Evolutionary conservation across 2,888 invertebrate species (phyloP).

Genomic region (Brenthis daphne): DNA sequence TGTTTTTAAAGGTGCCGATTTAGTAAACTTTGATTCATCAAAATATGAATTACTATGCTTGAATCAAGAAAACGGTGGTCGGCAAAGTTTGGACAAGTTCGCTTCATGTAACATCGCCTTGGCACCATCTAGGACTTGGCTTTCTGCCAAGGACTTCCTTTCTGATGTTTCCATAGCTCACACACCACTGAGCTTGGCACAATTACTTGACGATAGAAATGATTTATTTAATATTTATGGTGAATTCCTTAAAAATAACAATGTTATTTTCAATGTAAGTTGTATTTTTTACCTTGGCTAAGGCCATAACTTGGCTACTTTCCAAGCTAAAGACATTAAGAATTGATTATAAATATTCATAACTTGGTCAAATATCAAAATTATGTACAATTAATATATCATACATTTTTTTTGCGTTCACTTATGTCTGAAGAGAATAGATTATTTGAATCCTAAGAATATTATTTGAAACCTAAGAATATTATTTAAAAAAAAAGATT

Average conservation of each 20-base stretch:
- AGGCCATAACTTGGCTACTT: background rate
- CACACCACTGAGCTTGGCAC: conserved; percentile 82
- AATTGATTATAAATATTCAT: no score
- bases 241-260: conserved; percentile 75
- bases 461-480: no score
- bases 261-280: conserved; percentile 76
- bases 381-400: no score
- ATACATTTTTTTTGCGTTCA: no score
- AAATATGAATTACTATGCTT: conserved; percentile 85
- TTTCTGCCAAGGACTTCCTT: conserved; percentile 73
- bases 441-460: no score
- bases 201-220: conserved; percentile 77
- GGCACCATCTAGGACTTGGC: conserved; percentile 82
- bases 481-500: no score
- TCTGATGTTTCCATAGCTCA: conserved; percentile 85
- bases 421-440: no score
- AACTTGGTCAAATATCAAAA: no score
- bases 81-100: conserved; percentile 77
- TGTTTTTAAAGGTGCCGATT: conserved; percentile 79
- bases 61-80: conserved; percentile 79
- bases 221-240: conserved; percentile 86
- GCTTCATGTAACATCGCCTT: conserved; percentile 83
- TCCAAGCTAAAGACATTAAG: background rate
- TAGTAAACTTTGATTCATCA: conserved; percentile 72
- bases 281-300: background rate